A percentile compares a stretch with the other conserved stretches of the same genome.
These are phyloP conservation scores for Papilio protenor DNA, from an alignment of 2,888 invertebrate species.

Conservation along the genomic window DNA sequence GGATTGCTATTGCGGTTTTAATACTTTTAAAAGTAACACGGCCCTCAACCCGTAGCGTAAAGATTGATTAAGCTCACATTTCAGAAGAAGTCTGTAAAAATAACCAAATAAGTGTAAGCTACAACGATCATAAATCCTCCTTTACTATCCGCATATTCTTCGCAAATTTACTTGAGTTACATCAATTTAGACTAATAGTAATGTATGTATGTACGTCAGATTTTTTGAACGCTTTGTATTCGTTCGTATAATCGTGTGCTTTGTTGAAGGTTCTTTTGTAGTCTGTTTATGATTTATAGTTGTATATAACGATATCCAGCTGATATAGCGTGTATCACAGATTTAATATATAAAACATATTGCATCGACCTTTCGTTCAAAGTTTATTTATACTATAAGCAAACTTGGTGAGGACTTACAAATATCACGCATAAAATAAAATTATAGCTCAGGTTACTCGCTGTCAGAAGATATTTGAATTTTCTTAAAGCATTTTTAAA, in stretches of 20 bases:
- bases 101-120: slow-evolving; percentile 14
- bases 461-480: no score
- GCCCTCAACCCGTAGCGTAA: not conserved
- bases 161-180: not conserved
- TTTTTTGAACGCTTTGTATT: not conserved
- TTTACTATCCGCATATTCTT: slow-evolving; percentile 14
- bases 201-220: not conserved
- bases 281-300: slow-evolving; percentile 21
- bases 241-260: slow-evolving; percentile 9
- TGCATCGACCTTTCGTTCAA: not conserved
- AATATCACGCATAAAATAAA: no score
- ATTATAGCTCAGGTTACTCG: no score
- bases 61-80: slow-evolving; percentile 17
- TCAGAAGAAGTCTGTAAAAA: not conserved
- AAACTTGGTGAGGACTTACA: no score
- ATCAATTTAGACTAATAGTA: slow-evolving; percentile 8
- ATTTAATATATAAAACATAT: not conserved
- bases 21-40: not conserved
- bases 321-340: not conserved
- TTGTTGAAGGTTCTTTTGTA: slow-evolving; percentile 17
- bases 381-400: no score
- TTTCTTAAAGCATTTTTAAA: no score
- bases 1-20: not conserved
- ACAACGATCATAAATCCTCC: slow-evolving; percentile 18
- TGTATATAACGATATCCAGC: not conserved